Conservation (phyloP, 2,888 invertebrate genomes). For the Oscheius sp. region DNA sequence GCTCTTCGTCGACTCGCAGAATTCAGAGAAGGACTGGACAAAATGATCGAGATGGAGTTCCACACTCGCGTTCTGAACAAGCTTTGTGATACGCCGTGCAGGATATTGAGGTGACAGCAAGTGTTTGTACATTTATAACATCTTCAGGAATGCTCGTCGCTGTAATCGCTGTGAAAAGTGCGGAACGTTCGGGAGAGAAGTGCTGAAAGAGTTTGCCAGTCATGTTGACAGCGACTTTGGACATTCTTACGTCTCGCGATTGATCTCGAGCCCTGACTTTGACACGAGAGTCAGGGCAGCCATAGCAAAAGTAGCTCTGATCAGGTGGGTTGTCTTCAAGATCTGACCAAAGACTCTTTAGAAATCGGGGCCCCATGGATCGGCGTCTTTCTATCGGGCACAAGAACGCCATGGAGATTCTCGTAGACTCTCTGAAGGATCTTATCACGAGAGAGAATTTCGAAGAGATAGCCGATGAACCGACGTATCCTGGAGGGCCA, state of each 20-base stretch:
- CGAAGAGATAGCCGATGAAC: slow-evolving; percentile 30
- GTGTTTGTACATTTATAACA: not conserved
- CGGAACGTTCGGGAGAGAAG: slow-evolving; percentile 59
- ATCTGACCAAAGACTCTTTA: slow-evolving; percentile 5
- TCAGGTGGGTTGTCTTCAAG: slow-evolving; percentile 34
- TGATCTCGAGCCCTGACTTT: slow-evolving; percentile 44
- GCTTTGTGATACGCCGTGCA: slow-evolving; percentile 58
- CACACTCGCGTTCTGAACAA: slow-evolving; percentile 59
- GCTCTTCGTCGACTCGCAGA: slow-evolving; percentile 51
- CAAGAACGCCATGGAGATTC: slow-evolving; percentile 36
- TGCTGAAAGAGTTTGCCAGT: slow-evolving; percentile 54
- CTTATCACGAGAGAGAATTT: slow-evolving; percentile 41
- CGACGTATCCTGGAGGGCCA: slow-evolving; percentile 53
- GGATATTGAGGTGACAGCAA: slow-evolving; percentile 47
- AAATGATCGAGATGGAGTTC: slow-evolving; percentile 62
- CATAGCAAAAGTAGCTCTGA: slow-evolving; percentile 52
- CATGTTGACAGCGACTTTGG: slow-evolving; percentile 68
- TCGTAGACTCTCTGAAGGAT: slow-evolving; percentile 43
- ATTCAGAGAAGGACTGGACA: slow-evolving; percentile 45
- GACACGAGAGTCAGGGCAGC: slow-evolving; percentile 46
- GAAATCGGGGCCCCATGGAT: slow-evolving; percentile 33
- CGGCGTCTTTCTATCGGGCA: slow-evolving; percentile 32
- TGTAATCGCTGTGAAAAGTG: slow-evolving; percentile 64
- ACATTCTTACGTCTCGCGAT: slow-evolving; percentile 52
- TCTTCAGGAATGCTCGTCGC: slow-evolving; percentile 49